Evolutionary conservation across 2,113 vertebrate genomes (phyloP).

Genomic region (Speoplatyrhinus poulsoni): DNA sequence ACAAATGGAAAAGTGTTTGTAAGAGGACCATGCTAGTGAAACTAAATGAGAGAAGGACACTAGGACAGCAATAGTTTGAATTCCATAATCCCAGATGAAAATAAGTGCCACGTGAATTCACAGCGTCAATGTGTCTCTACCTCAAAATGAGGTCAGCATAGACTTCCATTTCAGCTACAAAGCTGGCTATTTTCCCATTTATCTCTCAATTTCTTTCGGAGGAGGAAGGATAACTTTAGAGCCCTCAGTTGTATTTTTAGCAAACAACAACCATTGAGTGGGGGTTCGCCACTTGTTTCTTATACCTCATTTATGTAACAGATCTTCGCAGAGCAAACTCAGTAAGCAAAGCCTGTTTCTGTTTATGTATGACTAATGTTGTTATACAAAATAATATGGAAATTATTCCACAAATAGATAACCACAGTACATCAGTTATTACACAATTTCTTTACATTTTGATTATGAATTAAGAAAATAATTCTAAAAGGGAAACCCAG

Average conservation of each 20-base stretch:
- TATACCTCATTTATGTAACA: slow-evolving; percentile 3
- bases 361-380: not conserved
- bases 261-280: slow-evolving; percentile 32
- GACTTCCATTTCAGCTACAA: slow-evolving; percentile 59
- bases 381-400: slow-evolving; percentile 2
- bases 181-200: slow-evolving; percentile 50
- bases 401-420: slow-evolving; percentile 19
- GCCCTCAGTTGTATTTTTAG: slow-evolving; percentile 55
- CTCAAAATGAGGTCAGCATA: slow-evolving; percentile 53
- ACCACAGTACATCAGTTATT: not conserved
- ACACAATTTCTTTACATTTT: not conserved
- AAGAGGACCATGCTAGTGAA: slow-evolving; percentile 25
- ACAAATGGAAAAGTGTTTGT: slow-evolving; percentile 6
- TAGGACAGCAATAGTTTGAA: slow-evolving; percentile 15
- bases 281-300: slow-evolving; percentile 46
- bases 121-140: slow-evolving; percentile 44
- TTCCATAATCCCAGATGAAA: slow-evolving; percentile 58
- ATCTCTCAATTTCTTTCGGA: slow-evolving; percentile 42
- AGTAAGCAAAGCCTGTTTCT: not conserved
- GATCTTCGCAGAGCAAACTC: not conserved
- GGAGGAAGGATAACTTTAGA: slow-evolving; percentile 62
- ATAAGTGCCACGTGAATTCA: slow-evolving; percentile 40
- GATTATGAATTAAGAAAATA: too few relatives aligned
- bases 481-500: not conserved
- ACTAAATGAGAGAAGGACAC: slow-evolving; percentile 23